phyloP scores from a whole-genome alignment of 2,797 vertebrate genomes.

The Perodicticus potto region DNA sequence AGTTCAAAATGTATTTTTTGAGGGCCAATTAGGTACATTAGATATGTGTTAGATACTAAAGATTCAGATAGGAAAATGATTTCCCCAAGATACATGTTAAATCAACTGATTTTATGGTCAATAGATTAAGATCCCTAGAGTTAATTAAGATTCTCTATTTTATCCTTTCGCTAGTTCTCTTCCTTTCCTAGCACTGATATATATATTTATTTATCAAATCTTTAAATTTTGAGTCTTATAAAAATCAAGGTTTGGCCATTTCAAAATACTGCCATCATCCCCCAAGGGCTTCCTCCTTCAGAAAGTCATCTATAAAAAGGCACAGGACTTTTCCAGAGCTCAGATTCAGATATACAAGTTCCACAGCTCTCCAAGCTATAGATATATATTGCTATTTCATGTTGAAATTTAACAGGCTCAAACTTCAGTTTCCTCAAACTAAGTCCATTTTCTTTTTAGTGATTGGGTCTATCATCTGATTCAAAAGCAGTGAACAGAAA shows the following conservation, averaged over 20 bases:
- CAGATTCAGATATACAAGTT: neutral
- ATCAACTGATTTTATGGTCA: neutral
- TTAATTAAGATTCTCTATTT: neutral
- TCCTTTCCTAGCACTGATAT: neutral
- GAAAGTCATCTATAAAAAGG: neutral
- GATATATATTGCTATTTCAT: neutral
- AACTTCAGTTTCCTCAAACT: neutral
- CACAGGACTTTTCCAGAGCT: neutral
- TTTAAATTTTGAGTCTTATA: neutral
- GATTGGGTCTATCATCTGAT: neutral
- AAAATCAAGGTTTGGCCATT: slow-evolving; percentile 9
- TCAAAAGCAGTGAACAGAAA: slow-evolving; percentile 34
- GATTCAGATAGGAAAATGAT: neutral
- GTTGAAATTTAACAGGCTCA: neutral
- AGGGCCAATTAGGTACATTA: neutral
- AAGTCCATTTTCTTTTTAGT: slow-evolving; percentile 36
- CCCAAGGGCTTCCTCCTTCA: neutral
- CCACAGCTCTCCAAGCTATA: neutral
- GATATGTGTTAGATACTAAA: neutral
- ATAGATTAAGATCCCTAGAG: neutral
- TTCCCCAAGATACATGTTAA: neutral
- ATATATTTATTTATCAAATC: neutral
- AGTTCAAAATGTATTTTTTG: neutral
- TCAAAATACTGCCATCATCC: neutral
- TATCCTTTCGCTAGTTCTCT: neutral